phyloP scores from a whole-genome alignment of 2,113 vertebrate genomes.

The Silurus glanis region DNA sequence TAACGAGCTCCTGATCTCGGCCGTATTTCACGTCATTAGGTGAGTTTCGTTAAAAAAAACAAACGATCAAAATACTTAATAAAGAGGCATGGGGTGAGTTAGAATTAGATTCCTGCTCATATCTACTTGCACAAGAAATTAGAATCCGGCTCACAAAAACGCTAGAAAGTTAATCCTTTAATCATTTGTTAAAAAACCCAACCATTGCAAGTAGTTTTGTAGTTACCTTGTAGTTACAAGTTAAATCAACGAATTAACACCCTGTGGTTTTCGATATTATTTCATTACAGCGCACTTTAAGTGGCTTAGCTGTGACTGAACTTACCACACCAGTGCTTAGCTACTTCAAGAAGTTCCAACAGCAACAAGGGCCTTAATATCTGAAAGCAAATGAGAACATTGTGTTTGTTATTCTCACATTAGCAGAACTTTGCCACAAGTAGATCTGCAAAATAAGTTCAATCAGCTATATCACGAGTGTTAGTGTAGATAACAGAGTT shows the following conservation, averaged over 20 bases:
- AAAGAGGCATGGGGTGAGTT: not conserved
- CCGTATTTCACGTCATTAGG: slow-evolving; percentile 96
- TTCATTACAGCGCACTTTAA: no score
- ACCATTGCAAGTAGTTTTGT: no score
- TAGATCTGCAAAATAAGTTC: slow-evolving; percentile 36
- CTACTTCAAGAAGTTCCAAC: not conserved
- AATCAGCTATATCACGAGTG: slow-evolving; percentile 57
- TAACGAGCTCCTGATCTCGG: slow-evolving; percentile 96
- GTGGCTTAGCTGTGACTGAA: not conserved
- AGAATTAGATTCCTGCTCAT: not conserved
- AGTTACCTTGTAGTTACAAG: no score
- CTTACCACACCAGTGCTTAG: not conserved
- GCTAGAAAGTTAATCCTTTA: not conserved
- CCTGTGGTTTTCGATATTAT: no score
- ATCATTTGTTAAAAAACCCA: no score
- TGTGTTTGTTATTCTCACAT: slow-evolving; percentile 20
- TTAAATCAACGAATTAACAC: no score
- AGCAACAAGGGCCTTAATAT: not conserved
- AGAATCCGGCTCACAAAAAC: no score
- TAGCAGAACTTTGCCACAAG: slow-evolving; percentile 49
- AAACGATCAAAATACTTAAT: not conserved
- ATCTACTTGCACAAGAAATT: not conserved
- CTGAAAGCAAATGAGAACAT: not conserved
- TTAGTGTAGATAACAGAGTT: slow-evolving; percentile 44
- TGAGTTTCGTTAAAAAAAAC: slow-evolving; percentile 60